These are phyloP conservation scores for Drosophila macrospina DNA, from an alignment of 2,888 invertebrate genomes.

Conservation along the genomic window DNA sequence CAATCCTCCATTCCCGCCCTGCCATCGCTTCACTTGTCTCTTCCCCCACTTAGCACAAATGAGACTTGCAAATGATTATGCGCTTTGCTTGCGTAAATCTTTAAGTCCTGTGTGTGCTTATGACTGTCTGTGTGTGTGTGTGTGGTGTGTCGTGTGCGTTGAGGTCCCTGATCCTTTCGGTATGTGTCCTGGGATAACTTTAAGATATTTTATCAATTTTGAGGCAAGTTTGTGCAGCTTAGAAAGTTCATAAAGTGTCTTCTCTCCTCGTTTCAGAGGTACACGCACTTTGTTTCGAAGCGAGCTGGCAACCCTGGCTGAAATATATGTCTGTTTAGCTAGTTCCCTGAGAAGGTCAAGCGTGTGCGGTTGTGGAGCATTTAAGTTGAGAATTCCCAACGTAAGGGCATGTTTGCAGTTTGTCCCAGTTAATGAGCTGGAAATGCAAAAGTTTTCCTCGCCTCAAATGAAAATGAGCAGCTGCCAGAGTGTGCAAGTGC, in stretches of 20 bases:
- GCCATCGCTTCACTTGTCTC: background rate
- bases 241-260: slow-evolving; percentile 54
- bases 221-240: slow-evolving; percentile 62
- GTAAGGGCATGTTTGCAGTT: slow-evolving; percentile 42
- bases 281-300: slow-evolving; percentile 26
- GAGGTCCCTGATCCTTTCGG: slow-evolving; percentile 19
- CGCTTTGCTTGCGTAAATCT: slow-evolving; percentile 58
- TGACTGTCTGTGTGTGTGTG: background rate
- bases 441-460: slow-evolving; percentile 66
- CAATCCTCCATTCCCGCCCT: background rate
- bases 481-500: background rate
- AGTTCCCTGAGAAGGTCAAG: slow-evolving; percentile 64
- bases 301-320: slow-evolving; percentile 34
- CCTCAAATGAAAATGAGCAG: slow-evolving; percentile 21
- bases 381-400: slow-evolving; percentile 20
- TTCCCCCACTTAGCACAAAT: slow-evolving; percentile 65
- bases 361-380: slow-evolving; percentile 37
- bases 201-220: slow-evolving; percentile 79
- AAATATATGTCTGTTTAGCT: slow-evolving; percentile 60
- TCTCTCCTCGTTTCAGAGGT: slow-evolving; percentile 24
- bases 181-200: slow-evolving; percentile 59
- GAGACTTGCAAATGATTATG: slow-evolving; percentile 80
- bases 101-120: slow-evolving; percentile 50
- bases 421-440: slow-evolving; percentile 76
- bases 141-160: background rate